phyloP scores from a whole-genome alignment of 2,797 vertebrate genomes.

The Anabacerthia variegaticeps region DNA sequence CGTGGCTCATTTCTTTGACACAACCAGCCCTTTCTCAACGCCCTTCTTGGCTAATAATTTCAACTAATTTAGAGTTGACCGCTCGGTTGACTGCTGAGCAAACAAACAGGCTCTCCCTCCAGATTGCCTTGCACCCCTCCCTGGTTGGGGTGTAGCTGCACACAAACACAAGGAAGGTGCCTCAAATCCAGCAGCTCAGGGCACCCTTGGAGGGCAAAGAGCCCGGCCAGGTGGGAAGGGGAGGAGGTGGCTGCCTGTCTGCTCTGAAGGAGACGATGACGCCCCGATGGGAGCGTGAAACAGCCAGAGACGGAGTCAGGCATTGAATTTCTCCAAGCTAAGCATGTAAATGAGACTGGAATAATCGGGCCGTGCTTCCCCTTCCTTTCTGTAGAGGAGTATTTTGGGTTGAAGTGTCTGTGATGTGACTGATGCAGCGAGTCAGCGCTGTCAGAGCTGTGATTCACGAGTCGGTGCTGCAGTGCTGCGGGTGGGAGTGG shows the following conservation, averaged over 20 bases:
- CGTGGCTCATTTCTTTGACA: neutral
- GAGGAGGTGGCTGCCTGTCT: neutral
- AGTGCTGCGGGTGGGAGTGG: neutral
- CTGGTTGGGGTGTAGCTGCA: accelerated
- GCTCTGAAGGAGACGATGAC: neutral
- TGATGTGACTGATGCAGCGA: constrained; percentile 26
- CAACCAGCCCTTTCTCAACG: neutral
- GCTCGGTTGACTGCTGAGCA: accelerated
- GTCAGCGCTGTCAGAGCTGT: neutral
- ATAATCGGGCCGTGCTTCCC: constrained; percentile 3
- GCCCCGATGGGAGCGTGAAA: neutral
- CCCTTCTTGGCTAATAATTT: neutral
- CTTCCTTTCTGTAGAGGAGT: neutral
- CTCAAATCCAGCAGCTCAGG: neutral
- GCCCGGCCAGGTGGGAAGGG: neutral
- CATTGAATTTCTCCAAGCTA: neutral
- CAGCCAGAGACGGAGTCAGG: neutral
- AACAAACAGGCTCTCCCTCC: neutral
- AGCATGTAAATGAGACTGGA: constrained; percentile 16
- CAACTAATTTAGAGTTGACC: neutral
- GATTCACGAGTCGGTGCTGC: neutral
- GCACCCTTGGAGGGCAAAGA: neutral
- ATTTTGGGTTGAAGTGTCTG: constrained; percentile 25
- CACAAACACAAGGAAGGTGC: neutral
- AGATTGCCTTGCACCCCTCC: neutral